Evolutionary conservation across 2,888 invertebrate genomes (phyloP).

Genomic region (Limnephilus auricula): DNA sequence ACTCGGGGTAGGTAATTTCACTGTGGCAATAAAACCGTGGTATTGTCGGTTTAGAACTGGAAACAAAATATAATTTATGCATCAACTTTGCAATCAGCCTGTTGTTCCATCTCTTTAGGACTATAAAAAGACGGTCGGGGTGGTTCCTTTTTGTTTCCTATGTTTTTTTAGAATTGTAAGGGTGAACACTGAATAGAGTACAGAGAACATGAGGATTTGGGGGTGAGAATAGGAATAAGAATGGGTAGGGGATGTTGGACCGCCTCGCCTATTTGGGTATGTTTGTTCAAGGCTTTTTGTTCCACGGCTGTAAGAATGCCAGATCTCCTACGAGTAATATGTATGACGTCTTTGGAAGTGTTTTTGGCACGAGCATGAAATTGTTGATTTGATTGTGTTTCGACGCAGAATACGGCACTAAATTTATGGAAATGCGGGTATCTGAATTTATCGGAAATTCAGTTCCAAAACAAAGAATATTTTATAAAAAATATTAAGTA

Average conservation of each 20-base stretch:
- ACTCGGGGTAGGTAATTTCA: not conserved
- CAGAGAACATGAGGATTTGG: not conserved
- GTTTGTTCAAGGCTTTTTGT: constrained; percentile 28
- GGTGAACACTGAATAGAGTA: not conserved
- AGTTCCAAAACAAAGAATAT: not conserved
- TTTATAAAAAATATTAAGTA: not conserved
- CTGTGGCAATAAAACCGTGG: not conserved
- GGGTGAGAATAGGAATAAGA: not conserved
- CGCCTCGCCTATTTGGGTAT: constrained; percentile 14
- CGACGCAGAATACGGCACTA: not conserved
- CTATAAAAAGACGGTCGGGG: constrained; percentile 32
- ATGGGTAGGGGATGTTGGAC: constrained; percentile 7
- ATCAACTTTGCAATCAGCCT: constrained; percentile 7
- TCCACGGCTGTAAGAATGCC: constrained; percentile 33
- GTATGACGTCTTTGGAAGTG: constrained; percentile 27
- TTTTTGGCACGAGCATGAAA: constrained; percentile 18
- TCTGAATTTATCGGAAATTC: not conserved
- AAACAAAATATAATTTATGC: not conserved
- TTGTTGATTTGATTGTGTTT: constrained; percentile 25
- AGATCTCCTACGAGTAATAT: not conserved
- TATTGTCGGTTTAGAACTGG: not conserved
- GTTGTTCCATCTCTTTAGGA: constrained; percentile 23
- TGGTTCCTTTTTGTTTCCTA: constrained; percentile 38
- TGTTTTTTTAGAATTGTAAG: constrained; percentile 45
- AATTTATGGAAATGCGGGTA: not conserved